Evolutionary conservation across 2,888 invertebrate genomes (phyloP).

Genomic region (Plutella xylostella): DNA sequence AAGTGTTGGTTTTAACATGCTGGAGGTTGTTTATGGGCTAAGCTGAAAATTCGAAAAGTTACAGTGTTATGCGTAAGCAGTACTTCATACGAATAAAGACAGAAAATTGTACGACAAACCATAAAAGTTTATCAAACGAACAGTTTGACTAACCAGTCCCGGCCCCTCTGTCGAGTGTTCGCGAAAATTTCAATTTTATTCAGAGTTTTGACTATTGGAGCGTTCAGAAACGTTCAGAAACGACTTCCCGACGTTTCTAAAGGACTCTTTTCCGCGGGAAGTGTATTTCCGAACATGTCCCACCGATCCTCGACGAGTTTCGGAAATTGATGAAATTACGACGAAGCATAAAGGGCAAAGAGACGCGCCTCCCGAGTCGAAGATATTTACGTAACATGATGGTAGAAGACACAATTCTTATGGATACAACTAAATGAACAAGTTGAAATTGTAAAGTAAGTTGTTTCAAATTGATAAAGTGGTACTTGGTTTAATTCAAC

Average conservation of each 20-base stretch:
- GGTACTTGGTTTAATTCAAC: no score
- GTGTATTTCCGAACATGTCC: slow-evolving; percentile 8
- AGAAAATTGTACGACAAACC: background rate
- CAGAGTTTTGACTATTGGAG: slow-evolving; percentile 26
- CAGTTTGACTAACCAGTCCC: background rate
- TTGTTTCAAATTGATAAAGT: no score
- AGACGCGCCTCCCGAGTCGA: background rate
- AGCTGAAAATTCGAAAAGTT: no score
- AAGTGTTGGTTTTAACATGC: no score
- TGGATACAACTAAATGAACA: no score
- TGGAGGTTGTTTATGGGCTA: no score
- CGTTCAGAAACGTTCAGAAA: slow-evolving; percentile 29
- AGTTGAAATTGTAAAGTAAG: no score
- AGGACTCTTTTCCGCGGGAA: slow-evolving; percentile 11
- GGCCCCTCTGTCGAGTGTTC: background rate
- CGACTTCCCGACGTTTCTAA: slow-evolving; percentile 27
- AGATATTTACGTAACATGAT: no score
- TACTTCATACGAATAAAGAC: no score
- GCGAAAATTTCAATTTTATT: slow-evolving; percentile 15
- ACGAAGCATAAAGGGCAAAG: slow-evolving; percentile 5
- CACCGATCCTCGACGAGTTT: slow-evolving; percentile 14
- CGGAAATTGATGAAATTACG: slow-evolving; percentile 39
- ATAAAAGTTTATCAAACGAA: background rate
- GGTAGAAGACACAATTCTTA: no score
- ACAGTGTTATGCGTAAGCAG: no score